Percentiles rank a stretch among this genome's conserved stretches.
These are phyloP conservation scores for Drosophila gunungcola DNA, from an alignment of 1,140 invertebrate genomes.

Conservation along the genomic window DNA sequence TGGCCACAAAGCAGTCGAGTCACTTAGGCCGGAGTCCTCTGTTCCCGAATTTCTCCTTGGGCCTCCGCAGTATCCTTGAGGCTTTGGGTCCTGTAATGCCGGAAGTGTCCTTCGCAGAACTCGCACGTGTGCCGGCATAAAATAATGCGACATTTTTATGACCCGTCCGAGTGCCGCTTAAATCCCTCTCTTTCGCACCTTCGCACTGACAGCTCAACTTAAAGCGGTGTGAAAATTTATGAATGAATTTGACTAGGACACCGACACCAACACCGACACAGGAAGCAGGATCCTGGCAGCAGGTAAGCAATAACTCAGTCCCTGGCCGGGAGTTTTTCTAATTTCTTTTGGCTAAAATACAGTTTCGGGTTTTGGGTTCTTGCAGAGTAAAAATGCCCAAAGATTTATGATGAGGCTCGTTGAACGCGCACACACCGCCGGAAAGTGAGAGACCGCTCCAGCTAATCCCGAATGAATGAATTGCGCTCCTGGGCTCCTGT, in stretches of 20 bases:
- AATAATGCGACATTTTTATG: constrained; percentile 79
- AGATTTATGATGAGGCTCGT: constrained; percentile 69
- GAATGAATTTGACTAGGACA: constrained; percentile 66
- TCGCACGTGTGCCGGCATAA: constrained; percentile 64
- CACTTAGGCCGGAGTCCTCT: constrained; percentile 39
- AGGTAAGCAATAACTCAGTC: constrained; percentile 58
- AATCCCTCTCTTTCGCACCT: constrained; percentile 14
- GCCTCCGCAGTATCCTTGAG: constrained; percentile 52
- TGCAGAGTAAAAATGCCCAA: constrained; percentile 68
- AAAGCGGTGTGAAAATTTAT: constrained; percentile 77
- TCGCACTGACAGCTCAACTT: constrained; percentile 45
- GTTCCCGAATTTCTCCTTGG: constrained; percentile 4
- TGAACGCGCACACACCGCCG: constrained; percentile 32
- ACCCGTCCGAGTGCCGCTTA: constrained; percentile 60
- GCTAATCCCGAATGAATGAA: constrained; percentile 73
- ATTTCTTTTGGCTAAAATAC: constrained; percentile 57
- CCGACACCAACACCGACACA: neutral
- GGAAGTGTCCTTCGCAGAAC: constrained; percentile 73
- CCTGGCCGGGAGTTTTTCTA: constrained; percentile 45
- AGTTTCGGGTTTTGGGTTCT: constrained; percentile 55
- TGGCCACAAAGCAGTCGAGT: constrained; percentile 48
- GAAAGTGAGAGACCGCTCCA: constrained; percentile 33
- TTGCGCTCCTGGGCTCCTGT: constrained; percentile 65
- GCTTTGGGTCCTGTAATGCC: constrained; percentile 55
- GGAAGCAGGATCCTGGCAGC: constrained; percentile 30